Percentiles rank a stretch among this genome's conserved stretches.
These are phyloP conservation scores for Cyanocitta stelleri DNA, from an alignment of 2,113 vertebrate species.

Conservation along the genomic window DNA sequence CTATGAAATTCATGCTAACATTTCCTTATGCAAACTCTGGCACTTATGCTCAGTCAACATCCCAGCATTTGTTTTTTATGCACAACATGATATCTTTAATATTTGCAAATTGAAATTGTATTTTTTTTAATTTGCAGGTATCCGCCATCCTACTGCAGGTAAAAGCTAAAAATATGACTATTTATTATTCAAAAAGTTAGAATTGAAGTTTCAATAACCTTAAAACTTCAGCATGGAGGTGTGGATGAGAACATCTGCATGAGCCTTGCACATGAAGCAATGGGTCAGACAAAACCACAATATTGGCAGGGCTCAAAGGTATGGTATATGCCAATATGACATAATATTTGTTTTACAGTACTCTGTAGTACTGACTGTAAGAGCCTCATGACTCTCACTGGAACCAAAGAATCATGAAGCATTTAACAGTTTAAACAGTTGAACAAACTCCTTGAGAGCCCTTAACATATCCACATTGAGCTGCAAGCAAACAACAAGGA, in stretches of 20 bases:
- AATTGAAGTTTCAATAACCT: background rate
- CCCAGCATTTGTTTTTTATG: background rate
- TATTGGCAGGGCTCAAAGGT: background rate
- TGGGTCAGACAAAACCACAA: background rate
- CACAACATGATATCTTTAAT: background rate
- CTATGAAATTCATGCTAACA: background rate
- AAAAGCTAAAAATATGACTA: background rate
- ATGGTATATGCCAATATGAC: background rate
- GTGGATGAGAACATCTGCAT: background rate
- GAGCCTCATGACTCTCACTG: background rate
- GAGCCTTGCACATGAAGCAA: background rate
- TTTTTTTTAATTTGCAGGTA: background rate
- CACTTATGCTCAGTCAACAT: background rate
- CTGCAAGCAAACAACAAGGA: background rate
- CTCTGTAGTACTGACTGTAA: background rate
- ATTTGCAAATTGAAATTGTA: background rate
- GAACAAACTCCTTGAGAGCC: conserved; percentile 13
- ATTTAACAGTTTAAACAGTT: conserved; percentile 21
- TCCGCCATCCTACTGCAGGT: background rate
- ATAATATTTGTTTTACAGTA: conserved; percentile 5
- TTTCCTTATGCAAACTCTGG: background rate
- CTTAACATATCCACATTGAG: background rate
- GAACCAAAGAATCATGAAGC: background rate
- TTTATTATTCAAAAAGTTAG: background rate
- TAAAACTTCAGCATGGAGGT: background rate